These are phyloP conservation scores for Epinotia brunnichana DNA, from an alignment of 2,888 invertebrate species.

Conservation along the genomic window DNA sequence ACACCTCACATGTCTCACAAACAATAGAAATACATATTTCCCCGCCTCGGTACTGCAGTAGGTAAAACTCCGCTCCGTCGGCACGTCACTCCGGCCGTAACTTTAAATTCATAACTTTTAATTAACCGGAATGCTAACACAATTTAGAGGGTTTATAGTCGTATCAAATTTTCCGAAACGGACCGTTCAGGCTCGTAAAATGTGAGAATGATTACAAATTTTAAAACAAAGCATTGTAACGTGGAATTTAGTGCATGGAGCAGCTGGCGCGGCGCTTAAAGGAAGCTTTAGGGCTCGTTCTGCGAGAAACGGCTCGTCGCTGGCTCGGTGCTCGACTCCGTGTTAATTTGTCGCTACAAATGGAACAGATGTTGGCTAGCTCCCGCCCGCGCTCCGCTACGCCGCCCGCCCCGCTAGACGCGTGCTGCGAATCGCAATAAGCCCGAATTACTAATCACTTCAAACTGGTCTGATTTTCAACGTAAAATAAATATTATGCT, in stretches of 20 bases:
- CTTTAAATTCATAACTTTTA: slow-evolving; percentile 83
- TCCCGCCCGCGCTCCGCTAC: slow-evolving; percentile 49
- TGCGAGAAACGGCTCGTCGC: slow-evolving; percentile 70
- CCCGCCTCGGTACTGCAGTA: slow-evolving; percentile 63
- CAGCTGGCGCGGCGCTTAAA: slow-evolving; percentile 76
- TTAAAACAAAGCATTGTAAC: slow-evolving; percentile 82
- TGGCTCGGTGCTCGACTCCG: slow-evolving; percentile 71
- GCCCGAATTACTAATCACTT: slow-evolving; percentile 6
- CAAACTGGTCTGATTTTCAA: neutral
- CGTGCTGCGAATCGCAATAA: slow-evolving; percentile 20
- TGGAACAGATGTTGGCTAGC: slow-evolving; percentile 74
- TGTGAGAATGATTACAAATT: slow-evolving; percentile 84
- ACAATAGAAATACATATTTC: slow-evolving; percentile 69
- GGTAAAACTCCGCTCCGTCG: slow-evolving; percentile 62
- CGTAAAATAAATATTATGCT: neutral
- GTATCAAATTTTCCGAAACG: slow-evolving; percentile 83
- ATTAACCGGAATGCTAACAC: slow-evolving; percentile 82
- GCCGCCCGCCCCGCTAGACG: slow-evolving; percentile 45
- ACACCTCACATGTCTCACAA: slow-evolving; percentile 64
- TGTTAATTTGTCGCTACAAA: slow-evolving; percentile 79
- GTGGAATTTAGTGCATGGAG: slow-evolving; percentile 77
- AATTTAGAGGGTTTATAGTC: slow-evolving; percentile 81
- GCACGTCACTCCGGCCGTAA: slow-evolving; percentile 72
- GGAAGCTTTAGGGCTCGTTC: slow-evolving; percentile 77
- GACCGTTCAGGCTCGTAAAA: slow-evolving; percentile 81